Evolutionary conservation across 1,140 invertebrate genomes (phyloP).

Genomic region (Heliconius melpomene): DNA sequence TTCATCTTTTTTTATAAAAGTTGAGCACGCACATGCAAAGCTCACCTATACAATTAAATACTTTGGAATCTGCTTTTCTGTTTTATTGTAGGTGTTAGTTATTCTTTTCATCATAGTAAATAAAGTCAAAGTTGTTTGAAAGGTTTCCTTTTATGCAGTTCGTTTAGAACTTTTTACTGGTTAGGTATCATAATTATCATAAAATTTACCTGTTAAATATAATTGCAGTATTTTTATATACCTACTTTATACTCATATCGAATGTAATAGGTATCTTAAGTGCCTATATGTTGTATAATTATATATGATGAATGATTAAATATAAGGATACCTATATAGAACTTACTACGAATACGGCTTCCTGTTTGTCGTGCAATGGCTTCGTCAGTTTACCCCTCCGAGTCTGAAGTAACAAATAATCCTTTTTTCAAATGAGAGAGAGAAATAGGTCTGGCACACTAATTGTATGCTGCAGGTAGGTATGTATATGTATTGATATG

Average conservation of each 20-base stretch:
- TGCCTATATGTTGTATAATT: not conserved
- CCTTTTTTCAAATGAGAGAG: slow-evolving; percentile 11
- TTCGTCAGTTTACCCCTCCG: slow-evolving; percentile 15
- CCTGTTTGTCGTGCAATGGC: slow-evolving; percentile 15
- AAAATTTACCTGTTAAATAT: not conserved
- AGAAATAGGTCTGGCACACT: not conserved
- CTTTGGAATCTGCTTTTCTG: not conserved
- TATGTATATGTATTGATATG: too few relatives aligned
- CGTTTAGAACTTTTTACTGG: not conserved
- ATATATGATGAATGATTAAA: not conserved
- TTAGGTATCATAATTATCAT: not conserved
- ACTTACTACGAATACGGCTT: not conserved
- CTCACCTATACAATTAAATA: not conserved
- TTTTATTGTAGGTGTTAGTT: slow-evolving; percentile 11
- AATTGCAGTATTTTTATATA: not conserved
- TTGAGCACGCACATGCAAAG: slow-evolving; percentile 6
- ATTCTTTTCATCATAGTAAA: not conserved
- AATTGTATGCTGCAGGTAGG: not conserved
- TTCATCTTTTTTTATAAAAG: slow-evolving; percentile 36
- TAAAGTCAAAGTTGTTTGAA: not conserved
- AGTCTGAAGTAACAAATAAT: slow-evolving; percentile 8
- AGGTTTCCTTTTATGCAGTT: not conserved
- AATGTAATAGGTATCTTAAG: not conserved
- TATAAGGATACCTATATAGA: not conserved
- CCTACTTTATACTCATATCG: not conserved